A percentile compares a stretch with the other conserved stretches of the same genome.
Conservation (phyloP, 2,797 vertebrate genomes). For the Sebastes paucispinis region DNA sequence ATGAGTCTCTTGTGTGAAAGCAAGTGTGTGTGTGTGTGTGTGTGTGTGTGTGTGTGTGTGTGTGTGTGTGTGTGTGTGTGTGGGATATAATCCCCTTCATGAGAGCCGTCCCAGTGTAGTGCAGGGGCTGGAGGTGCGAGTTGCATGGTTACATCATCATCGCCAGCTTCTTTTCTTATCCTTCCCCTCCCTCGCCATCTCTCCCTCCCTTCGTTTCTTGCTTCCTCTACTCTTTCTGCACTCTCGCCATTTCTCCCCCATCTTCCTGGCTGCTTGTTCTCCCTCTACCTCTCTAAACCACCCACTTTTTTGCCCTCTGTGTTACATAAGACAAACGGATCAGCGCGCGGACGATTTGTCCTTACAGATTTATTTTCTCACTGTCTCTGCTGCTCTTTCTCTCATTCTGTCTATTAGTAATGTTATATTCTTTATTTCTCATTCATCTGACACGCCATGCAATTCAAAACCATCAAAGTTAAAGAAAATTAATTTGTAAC, state of each 20-base stretch:
- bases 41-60: slow-evolving; percentile 6
- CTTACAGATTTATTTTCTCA: background rate
- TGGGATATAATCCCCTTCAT: slow-evolving; percentile 54
- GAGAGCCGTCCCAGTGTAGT: slow-evolving; percentile 12
- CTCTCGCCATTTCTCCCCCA: slow-evolving; percentile 11
- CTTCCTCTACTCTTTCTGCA: slow-evolving; percentile 15
- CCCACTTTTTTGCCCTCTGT: slow-evolving; percentile 24
- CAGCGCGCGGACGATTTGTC: slow-evolving; percentile 16
- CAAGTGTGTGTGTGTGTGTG: slow-evolving; percentile 2
- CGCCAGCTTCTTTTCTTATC: slow-evolving; percentile 47
- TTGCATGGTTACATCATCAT: slow-evolving; percentile 63
- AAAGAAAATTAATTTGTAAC: background rate
- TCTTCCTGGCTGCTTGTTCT: slow-evolving; percentile 16
- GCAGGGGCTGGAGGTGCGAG: slow-evolving; percentile 48
- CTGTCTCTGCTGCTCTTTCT: background rate
- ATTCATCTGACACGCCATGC: background rate
- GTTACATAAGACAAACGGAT: slow-evolving; percentile 59
- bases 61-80: slow-evolving; percentile 13
- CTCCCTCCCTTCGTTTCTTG: background rate
- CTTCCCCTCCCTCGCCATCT: slow-evolving; percentile 17
- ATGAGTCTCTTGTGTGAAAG: slow-evolving; percentile 10
- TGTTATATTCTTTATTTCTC: background rate
- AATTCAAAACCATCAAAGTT: background rate
- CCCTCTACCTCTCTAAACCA: slow-evolving; percentile 20
- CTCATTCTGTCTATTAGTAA: background rate